phyloP scores from a whole-genome alignment of 2,113 vertebrate genomes.

The Suricata suricatta region DNA sequence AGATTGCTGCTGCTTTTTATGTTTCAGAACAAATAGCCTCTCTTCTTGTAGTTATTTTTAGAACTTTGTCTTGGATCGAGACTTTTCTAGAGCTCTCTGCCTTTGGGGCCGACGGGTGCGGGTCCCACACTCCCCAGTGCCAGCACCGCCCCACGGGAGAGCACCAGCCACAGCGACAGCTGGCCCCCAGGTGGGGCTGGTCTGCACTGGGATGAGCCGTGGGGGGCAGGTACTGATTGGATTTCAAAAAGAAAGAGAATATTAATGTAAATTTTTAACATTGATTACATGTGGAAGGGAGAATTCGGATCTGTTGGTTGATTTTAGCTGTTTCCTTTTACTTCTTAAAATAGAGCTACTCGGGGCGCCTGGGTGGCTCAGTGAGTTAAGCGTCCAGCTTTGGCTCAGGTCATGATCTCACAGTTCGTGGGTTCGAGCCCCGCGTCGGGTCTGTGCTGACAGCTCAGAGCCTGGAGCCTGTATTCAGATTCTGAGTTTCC shows the following conservation, averaged over 20 bases:
- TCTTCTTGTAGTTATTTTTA: not conserved
- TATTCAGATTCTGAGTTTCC: no score
- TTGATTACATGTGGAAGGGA: not conserved
- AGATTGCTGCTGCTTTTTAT: not conserved
- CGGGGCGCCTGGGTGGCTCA: no score
- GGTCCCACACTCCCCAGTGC: no score
- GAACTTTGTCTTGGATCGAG: not conserved
- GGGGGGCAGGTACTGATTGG: no score
- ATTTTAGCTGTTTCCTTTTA: not conserved
- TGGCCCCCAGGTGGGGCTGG: not conserved
- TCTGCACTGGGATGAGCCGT: not conserved
- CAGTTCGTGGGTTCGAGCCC: no score
- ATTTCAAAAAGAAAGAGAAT: not conserved
- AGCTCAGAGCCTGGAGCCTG: no score
- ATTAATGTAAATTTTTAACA: not conserved
- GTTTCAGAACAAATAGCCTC: not conserved
- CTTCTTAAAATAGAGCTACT: not conserved
- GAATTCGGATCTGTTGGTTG: not conserved
- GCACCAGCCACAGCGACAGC: no score
- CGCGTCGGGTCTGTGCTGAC: no score
- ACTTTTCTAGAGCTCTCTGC: not conserved
- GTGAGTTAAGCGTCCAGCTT: no score
- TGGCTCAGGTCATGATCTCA: no score
- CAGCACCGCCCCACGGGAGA: rapidly evolving
- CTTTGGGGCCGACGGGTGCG: not conserved